A percentile compares a stretch with the other conserved stretches of the same genome.
Evolutionary conservation across 2,797 vertebrate species (phyloP).

Genomic region (Squalus acanthias): DNA sequence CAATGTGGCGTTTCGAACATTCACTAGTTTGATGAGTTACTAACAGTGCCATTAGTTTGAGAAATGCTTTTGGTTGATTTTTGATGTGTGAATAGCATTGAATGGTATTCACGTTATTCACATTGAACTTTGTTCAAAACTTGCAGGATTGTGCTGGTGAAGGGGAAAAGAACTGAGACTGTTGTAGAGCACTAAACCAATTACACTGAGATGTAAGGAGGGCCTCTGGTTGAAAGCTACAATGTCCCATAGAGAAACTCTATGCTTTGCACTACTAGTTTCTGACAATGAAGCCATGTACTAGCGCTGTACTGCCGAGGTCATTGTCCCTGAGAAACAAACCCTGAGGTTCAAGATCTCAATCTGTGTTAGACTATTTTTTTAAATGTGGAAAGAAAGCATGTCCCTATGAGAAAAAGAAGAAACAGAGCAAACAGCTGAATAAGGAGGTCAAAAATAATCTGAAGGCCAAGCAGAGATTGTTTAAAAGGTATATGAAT

Average conservation of each 20-base stretch:
- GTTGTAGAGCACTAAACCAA: neutral
- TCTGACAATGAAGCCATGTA: neutral
- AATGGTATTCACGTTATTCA: neutral
- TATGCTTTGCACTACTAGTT: neutral
- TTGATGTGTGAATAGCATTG: neutral
- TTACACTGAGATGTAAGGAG: neutral
- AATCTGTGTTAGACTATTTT: neutral
- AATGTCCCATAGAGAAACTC: neutral
- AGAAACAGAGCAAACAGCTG: neutral
- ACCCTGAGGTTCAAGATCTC: neutral
- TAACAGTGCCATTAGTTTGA: neutral
- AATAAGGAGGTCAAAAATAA: neutral
- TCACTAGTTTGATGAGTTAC: neutral
- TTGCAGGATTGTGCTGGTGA: neutral
- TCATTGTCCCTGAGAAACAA: neutral
- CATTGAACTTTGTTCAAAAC: neutral
- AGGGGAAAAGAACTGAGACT: neutral
- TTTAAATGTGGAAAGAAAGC: neutral
- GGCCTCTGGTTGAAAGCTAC: neutral
- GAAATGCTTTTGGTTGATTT: neutral
- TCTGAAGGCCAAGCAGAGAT: neutral
- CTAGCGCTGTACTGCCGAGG: neutral
- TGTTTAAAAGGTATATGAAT: neutral
- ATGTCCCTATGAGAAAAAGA: neutral
- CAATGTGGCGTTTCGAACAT: neutral